phyloP scores from a whole-genome alignment of 2,113 vertebrate species.

The Saccopteryx leptura region DNA sequence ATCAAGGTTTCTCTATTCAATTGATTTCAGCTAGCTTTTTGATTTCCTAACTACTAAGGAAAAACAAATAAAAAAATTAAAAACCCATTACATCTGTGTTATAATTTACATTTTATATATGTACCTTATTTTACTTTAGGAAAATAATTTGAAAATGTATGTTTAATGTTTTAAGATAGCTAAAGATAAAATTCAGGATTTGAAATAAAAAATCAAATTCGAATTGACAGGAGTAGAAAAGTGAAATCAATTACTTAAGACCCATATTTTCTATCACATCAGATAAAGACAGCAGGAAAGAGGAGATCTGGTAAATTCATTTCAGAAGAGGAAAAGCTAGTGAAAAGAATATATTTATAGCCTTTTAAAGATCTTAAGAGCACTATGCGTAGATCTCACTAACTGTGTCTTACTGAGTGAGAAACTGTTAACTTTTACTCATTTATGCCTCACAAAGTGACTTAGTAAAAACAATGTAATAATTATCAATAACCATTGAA shows the following conservation, averaged over 20 bases:
- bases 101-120: neutral
- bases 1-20: neutral
- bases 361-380: neutral
- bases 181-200: neutral
- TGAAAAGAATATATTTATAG: neutral
- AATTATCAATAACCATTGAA: neutral
- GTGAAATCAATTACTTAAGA: neutral
- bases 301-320: neutral
- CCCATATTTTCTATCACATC: neutral
- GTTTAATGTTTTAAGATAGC: neutral
- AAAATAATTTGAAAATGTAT: constrained; percentile 47
- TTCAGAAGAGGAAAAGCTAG: neutral
- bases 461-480: neutral
- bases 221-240: neutral
- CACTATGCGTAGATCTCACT: neutral
- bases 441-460: neutral
- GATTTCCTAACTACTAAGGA: neutral
- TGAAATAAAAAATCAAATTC: neutral
- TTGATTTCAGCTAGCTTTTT: neutral
- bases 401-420: neutral
- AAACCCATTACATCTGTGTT: neutral
- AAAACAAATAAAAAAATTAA: neutral
- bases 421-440: neutral
- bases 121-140: neutral
- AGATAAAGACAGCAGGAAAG: neutral